phyloP scores from a whole-genome alignment of 1,140 invertebrate genomes.

The Drosophila micromelanica region DNA sequence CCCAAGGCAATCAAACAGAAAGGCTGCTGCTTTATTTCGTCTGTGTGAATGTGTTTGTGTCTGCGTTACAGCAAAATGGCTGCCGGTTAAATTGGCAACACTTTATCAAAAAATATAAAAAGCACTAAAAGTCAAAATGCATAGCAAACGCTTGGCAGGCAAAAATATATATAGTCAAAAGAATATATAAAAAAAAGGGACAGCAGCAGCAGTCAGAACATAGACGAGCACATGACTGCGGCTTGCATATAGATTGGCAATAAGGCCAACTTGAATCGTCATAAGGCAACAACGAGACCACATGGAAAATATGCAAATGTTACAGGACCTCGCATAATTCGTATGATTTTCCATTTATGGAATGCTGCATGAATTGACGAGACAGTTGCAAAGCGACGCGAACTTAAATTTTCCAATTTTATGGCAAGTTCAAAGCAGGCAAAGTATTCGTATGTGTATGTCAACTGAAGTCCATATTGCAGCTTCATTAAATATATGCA shows the following conservation, averaged over 20 bases:
- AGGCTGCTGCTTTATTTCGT: conserved; percentile 60
- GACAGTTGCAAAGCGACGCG: conserved; percentile 27
- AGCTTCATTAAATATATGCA: conserved; percentile 43
- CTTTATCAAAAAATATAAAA: conserved; percentile 83
- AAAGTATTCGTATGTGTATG: conserved; percentile 4
- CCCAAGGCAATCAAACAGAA: conserved; percentile 76
- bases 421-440: conserved; percentile 37
- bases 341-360: conserved; percentile 69
- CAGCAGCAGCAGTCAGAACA: conserved; percentile 16
- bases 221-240: conserved; percentile 42
- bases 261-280: conserved; percentile 76
- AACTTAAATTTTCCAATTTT: conserved; percentile 21
- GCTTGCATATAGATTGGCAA: conserved; percentile 81
- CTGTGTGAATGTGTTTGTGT: conserved; percentile 32
- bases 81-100: conserved; percentile 82
- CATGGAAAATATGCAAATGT: conserved; percentile 74
- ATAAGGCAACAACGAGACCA: conserved; percentile 35
- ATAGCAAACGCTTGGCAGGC: conserved; percentile 54
- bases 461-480: conserved; percentile 16
- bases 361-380: conserved; percentile 66
- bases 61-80: conserved; percentile 64
- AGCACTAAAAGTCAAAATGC: conserved; percentile 79
- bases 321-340: conserved; percentile 57
- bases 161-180: conserved; percentile 32
- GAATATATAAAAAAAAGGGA: conserved; percentile 35